A percentile compares a stretch with the other conserved stretches of the same genome.
These are phyloP conservation scores for Leptopterna dolabrata DNA, from an alignment of 2,888 invertebrate genomes.

Conservation along the genomic window DNA sequence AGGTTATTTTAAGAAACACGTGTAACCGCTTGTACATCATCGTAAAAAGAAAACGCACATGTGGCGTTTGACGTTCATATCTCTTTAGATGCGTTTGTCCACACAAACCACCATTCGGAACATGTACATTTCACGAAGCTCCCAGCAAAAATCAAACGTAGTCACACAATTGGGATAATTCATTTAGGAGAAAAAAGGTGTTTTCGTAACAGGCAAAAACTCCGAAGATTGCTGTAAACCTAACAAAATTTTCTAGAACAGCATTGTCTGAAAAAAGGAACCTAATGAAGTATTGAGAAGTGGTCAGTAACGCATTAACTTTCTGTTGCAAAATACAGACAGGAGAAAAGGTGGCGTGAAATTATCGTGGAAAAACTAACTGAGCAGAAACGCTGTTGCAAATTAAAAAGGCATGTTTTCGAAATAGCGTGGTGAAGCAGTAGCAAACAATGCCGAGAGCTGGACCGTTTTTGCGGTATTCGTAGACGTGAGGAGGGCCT, in stretches of 20 bases:
- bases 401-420: background rate
- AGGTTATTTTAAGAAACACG: background rate
- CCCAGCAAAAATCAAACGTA: no score
- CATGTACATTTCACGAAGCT: no score
- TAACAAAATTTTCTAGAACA: no score
- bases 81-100: background rate
- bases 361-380: background rate
- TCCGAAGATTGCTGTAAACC: no score
- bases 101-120: no score
- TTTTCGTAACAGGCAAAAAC: no score
- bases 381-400: background rate
- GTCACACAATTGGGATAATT: no score
- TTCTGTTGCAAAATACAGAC: background rate
- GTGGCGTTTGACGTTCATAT: background rate
- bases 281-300: background rate
- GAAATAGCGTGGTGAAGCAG: conserved; percentile 5
- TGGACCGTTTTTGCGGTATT: conserved; percentile 5
- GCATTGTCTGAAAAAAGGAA: no score
- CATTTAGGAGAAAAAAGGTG: no score
- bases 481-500: background rate
- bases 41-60: background rate
- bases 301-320: background rate
- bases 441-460: background rate
- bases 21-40: background rate
- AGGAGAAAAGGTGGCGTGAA: background rate